Conservation (phyloP, 2,113 vertebrate species). For the Suricata suricatta region DNA sequence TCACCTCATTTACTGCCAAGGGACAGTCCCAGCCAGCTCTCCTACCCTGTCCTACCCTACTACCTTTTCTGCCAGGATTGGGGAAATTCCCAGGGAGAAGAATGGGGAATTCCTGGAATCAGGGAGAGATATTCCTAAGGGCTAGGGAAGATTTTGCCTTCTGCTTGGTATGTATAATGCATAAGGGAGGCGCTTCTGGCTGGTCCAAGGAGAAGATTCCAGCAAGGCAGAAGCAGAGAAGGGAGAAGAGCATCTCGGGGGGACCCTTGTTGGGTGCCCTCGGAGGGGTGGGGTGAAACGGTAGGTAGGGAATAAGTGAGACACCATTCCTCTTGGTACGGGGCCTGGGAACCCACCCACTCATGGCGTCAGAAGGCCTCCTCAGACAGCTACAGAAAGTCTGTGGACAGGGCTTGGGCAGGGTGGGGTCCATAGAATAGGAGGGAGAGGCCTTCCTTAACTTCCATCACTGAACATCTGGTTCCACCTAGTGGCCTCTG, state of each 20-base stretch:
- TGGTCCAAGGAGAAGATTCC: no score
- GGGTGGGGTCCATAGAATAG: rapidly evolving
- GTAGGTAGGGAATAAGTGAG: neutral
- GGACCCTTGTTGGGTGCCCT: no score
- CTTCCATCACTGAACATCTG: neutral
- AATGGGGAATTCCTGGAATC: constrained; percentile 56
- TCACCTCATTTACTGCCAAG: neutral
- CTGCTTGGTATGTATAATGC: neutral
- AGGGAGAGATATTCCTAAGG: neutral
- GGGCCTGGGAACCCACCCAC: no score
- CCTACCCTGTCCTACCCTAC: neutral
- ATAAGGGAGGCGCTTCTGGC: rapidly evolving
- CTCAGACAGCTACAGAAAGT: neutral
- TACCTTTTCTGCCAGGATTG: neutral
- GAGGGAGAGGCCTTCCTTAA: neutral
- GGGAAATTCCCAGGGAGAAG: constrained; percentile 53
- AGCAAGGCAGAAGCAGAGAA: neutral
- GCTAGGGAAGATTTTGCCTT: neutral
- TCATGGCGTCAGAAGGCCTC: no score
- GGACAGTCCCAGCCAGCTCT: neutral
- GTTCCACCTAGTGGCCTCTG: constrained; percentile 72
- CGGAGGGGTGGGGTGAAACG: neutral
- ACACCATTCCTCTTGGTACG: neutral
- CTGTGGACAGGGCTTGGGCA: neutral
- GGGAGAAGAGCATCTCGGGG: neutral